Base-by-base conservation (phyloP, 2,888 invertebrate genomes). In the Diarsia brunnea region DNA sequence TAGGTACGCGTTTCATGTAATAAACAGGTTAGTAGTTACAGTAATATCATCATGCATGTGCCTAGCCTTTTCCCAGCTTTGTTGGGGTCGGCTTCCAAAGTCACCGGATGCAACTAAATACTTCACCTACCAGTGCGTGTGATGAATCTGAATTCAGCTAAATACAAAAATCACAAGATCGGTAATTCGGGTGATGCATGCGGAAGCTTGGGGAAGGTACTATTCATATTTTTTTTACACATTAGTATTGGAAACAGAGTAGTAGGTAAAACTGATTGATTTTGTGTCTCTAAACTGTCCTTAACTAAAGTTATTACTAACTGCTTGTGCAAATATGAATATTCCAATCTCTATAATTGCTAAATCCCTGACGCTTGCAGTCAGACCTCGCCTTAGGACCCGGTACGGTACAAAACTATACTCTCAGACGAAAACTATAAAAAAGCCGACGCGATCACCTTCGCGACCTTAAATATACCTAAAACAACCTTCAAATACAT, bases 381-480 rank as follows among this genome's bases (percentile, higher is more conserved):
- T 69, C n/a, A 12, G 5, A 78, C 85, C 79, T 81, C n/a, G 70
- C 84, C 69, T 51, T 63, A 79, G 12, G 75, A 71, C 77, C 72
- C 73, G 61, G 78, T 86, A 88, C 67, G 75, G 71, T 65, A 90
- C 85, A 86, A 86, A 86, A 82, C 88, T 85, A 55, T 84, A 86
- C 85, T 83, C 84, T 89, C 87, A 91, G 89, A 91, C 88, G 90
- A 90, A 90, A 91, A 90, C 89, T 89, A 90, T 91, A 91, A 93
- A 93, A 92, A 93, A 85, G 89, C 91, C 92, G 91, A 89, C 91
- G 83, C 66, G 78, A 85, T 85, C 89, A 84, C 86, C 87, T 80
- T 75, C 73, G 74, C 79, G 76, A 86, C 75, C 78, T 71, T 65
- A 69, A 75, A 81, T 55, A 75, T 67, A 73, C 49, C 69, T 55